phyloP scores from a whole-genome alignment of 64 coral and sea anemone genomes.

The Actinia equina region DNA sequence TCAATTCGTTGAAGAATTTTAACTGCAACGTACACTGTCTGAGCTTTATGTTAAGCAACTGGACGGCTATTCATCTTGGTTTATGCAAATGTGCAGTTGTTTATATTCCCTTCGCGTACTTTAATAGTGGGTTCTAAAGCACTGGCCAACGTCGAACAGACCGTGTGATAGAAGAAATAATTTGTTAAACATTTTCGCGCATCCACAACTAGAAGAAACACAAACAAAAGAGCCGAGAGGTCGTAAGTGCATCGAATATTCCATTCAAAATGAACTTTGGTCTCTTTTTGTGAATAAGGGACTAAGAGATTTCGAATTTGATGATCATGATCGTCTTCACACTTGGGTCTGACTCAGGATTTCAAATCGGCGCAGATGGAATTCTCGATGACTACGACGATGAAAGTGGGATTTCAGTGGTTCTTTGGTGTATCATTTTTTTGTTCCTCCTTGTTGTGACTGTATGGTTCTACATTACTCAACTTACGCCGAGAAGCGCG shows the following conservation, averaged over 20 bases:
- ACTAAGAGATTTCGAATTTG: not conserved
- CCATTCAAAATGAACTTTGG: not conserved
- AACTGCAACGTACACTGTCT: not conserved
- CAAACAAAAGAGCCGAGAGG: not conserved
- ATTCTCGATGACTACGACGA: constrained; percentile 12
- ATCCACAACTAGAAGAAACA: not conserved
- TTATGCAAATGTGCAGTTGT: not conserved
- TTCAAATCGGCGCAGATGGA: constrained; percentile 4
- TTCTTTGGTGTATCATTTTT: constrained; percentile 45
- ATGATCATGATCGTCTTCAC: not conserved
- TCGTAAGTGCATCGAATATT: not conserved
- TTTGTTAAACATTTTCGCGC: constrained; percentile 13
- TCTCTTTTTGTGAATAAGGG: not conserved
- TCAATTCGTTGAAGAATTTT: not conserved
- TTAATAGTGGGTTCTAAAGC: not conserved
- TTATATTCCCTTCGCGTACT: not conserved
- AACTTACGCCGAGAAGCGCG: constrained; percentile 41
- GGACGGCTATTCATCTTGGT: not conserved
- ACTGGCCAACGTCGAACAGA: not conserved
- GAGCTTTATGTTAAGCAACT: not conserved
- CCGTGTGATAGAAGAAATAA: not conserved
- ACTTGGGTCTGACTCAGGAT: constrained; percentile 1
- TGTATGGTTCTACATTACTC: constrained; percentile 61
- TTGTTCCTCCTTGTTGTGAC: constrained; percentile 47
- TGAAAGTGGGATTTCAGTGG: constrained; percentile 53